Percentiles rank a stretch among this genome's conserved stretches.
Conservation (phyloP, 2,888 invertebrate species). For the Alloscopus bannaensis region DNA sequence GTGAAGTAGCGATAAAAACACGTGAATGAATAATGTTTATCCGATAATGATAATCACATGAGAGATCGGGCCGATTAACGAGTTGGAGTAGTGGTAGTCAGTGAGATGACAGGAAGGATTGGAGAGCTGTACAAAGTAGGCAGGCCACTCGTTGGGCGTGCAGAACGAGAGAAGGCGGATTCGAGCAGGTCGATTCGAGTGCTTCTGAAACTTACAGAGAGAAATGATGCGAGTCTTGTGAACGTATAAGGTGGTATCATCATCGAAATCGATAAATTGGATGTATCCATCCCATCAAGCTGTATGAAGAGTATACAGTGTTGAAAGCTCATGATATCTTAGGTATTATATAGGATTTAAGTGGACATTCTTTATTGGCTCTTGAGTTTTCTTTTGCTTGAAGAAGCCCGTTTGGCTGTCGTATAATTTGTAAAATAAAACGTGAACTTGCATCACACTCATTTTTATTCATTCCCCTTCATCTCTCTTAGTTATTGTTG, state of each 20-base stretch:
- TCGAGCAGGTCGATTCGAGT: conserved; percentile 65
- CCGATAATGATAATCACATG: conserved; percentile 62
- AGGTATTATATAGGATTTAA: conserved; percentile 11
- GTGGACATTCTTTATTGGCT: conserved; percentile 63
- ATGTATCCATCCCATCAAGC: background rate
- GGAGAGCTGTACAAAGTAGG: conserved; percentile 53
- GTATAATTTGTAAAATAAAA: conserved; percentile 63
- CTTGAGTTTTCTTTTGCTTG: conserved; percentile 7
- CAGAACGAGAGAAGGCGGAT: conserved; percentile 67
- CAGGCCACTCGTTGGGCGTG: conserved; percentile 64
- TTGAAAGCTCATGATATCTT: conserved; percentile 22
- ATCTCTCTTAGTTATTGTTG: conserved; percentile 1
- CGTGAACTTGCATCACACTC: conserved; percentile 33
- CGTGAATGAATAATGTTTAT: conserved; percentile 66
- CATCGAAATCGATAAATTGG: conserved; percentile 71
- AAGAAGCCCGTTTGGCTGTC: conserved; percentile 59
- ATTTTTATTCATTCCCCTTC: conserved; percentile 5
- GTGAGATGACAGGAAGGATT: conserved; percentile 62
- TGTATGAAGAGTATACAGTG: conserved; percentile 8
- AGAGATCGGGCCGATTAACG: conserved; percentile 61
- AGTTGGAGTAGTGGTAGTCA: conserved; percentile 61
- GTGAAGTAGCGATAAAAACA: conserved; percentile 43
- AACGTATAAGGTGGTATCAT: conserved; percentile 58
- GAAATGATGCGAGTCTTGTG: conserved; percentile 1
- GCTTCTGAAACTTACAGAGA: conserved; percentile 58